A percentile compares a stretch with the other conserved stretches of the same genome.
These are phyloP conservation scores for Hydrophis major DNA, from an alignment of 2,797 vertebrate species.

Conservation along the genomic window DNA sequence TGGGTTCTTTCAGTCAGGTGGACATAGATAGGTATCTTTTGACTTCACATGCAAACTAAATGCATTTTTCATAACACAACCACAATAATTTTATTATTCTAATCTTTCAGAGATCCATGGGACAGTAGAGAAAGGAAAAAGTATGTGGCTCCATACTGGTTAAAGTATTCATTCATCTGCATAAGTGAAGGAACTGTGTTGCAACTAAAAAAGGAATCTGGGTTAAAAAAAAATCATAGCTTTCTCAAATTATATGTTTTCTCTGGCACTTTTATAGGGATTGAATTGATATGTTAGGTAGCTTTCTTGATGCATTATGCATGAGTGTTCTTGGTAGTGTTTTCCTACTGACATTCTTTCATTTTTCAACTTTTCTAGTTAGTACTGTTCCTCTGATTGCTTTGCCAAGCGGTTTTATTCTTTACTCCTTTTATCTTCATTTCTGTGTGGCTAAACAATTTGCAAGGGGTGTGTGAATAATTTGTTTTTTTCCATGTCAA, in stretches of 20 bases:
- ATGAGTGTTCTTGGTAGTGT: conserved; percentile 35
- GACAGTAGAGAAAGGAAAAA: accelerated
- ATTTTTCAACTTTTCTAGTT: conserved; percentile 55
- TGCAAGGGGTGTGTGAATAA: conserved; percentile 49
- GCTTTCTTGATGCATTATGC: conserved; percentile 35
- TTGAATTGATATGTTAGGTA: conserved; percentile 38
- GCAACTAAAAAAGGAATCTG: conserved; percentile 25
- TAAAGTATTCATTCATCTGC: neutral
- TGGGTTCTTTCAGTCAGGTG: neutral
- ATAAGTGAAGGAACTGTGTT: neutral
- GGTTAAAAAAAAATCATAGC: conserved; percentile 4
- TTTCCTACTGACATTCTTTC: conserved; percentile 44
- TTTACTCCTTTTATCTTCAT: conserved; percentile 34
- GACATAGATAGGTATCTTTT: neutral
- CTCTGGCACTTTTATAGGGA: conserved; percentile 40
- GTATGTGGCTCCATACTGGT: neutral
- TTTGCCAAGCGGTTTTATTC: conserved; percentile 52
- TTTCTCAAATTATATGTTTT: conserved; percentile 38
- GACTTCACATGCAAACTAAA: neutral
- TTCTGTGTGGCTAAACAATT: conserved; percentile 46
- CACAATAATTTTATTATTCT: neutral
- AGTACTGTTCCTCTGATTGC: conserved; percentile 23
- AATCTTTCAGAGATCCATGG: neutral
- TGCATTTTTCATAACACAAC: neutral
- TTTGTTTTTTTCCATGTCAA: conserved; percentile 52